These are phyloP conservation scores for Volucella zonaria DNA, from an alignment of 2,888 invertebrate species.

Conservation along the genomic window DNA sequence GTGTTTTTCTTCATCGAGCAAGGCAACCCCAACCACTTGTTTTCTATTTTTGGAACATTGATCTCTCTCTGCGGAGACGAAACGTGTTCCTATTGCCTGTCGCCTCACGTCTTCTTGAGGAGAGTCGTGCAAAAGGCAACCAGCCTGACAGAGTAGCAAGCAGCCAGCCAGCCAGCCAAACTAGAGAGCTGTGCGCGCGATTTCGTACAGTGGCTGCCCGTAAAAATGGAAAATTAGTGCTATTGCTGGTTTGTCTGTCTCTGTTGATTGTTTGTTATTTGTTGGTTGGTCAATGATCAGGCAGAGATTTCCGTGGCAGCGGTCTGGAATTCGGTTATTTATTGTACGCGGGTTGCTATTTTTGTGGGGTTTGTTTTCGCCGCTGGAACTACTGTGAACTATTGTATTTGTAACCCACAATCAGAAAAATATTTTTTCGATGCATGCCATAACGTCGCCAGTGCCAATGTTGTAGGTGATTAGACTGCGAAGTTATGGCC, in stretches of 20 bases:
- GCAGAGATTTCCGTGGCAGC: conserved; percentile 25
- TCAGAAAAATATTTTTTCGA: conserved; percentile 27
- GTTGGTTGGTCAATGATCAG: conserved; percentile 12
- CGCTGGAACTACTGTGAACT: conserved; percentile 6
- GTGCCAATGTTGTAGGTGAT: conserved; percentile 36
- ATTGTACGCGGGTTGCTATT: conserved; percentile 28
- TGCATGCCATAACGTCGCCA: background rate
- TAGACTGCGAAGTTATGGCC: background rate
- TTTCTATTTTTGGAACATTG: conserved; percentile 76
- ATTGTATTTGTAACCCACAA: conserved; percentile 28
- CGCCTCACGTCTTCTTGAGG: conserved; percentile 43
- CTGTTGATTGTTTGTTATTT: too few species aligned
- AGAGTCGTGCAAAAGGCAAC: conserved; percentile 33
- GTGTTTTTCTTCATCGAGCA: conserved; percentile 55
- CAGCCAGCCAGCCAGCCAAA: background rate
- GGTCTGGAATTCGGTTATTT: conserved; percentile 28
- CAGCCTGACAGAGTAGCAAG: background rate
- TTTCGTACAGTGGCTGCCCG: conserved; percentile 56
- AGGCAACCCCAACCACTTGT: conserved; percentile 75
- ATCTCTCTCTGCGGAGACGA: conserved; percentile 67
- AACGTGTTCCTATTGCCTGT: conserved; percentile 67
- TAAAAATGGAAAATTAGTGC: conserved; percentile 51
- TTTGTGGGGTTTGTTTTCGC: conserved; percentile 40
- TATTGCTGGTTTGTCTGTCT: background rate
- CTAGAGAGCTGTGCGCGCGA: conserved; percentile 5